Evolutionary conservation across 2,888 invertebrate species (phyloP).

Genomic region (Xanthia icteritia): DNA sequence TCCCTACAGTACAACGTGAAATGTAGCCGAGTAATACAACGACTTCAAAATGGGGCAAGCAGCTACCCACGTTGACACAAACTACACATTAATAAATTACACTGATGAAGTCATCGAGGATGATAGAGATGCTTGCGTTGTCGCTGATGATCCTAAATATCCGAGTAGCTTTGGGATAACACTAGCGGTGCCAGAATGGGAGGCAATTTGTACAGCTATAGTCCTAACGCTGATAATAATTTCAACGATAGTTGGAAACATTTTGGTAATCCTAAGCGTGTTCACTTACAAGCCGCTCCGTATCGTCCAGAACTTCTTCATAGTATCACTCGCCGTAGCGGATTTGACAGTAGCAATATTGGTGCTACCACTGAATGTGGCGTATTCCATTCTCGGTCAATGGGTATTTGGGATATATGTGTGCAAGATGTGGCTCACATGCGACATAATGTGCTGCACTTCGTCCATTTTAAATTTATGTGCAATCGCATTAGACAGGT

Average conservation of each 20-base stretch:
- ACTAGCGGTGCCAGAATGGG: slow-evolving; percentile 95
- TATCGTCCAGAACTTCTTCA: slow-evolving; percentile 98
- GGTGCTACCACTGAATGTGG: slow-evolving; percentile 98
- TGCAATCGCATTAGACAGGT: slow-evolving; percentile 98
- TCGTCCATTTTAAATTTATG: slow-evolving; percentile 98
- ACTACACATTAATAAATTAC: slow-evolving; percentile 80
- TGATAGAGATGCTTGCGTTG: slow-evolving; percentile 85
- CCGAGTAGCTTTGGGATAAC: slow-evolving; percentile 93
- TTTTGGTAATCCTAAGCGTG: slow-evolving; percentile 98
- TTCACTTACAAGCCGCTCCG: slow-evolving; percentile 98
- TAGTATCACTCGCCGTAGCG: slow-evolving; percentile 98
- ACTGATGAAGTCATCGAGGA: slow-evolving; percentile 79
- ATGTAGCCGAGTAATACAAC: slow-evolving; percentile 73
- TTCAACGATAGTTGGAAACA: slow-evolving; percentile 97
- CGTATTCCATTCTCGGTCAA: slow-evolving; percentile 96
- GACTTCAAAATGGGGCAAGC: slow-evolving; percentile 83
- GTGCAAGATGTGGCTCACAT: slow-evolving; percentile 98
- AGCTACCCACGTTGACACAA: slow-evolving; percentile 79
- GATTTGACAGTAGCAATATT: slow-evolving; percentile 97
- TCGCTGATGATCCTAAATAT: slow-evolving; percentile 88
- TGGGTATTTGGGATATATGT: slow-evolving; percentile 98
- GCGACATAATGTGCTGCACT: slow-evolving; percentile 98
- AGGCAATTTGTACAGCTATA: slow-evolving; percentile 95
- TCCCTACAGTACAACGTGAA: slow-evolving; percentile 78
- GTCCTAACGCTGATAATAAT: slow-evolving; percentile 96